A percentile compares a stretch with the other conserved stretches of the same genome.
Evolutionary conservation across 1,140 invertebrate genomes (phyloP).

Genomic region (Andricus grossulariae): DNA sequence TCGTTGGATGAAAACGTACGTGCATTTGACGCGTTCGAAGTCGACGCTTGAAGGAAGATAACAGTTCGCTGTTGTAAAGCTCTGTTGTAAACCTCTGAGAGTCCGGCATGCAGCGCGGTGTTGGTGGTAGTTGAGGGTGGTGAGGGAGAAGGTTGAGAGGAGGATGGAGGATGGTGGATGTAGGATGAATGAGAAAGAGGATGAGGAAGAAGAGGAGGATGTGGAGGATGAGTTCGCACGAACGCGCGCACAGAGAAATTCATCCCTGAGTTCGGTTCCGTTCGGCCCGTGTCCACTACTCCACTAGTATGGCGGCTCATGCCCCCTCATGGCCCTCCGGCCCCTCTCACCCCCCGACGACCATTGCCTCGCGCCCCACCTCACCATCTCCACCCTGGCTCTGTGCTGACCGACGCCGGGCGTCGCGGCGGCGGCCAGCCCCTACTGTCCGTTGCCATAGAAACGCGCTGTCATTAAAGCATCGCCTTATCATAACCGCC

Average conservation of each 20-base stretch:
- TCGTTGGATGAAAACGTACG: constrained; percentile 27
- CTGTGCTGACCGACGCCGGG: constrained; percentile 72
- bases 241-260: constrained; percentile 65
- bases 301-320: constrained; percentile 71
- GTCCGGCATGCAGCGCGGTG: constrained; percentile 25
- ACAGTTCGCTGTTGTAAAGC: constrained; percentile 24
- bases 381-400: constrained; percentile 47
- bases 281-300: constrained; percentile 71
- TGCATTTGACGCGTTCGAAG: constrained; percentile 23
- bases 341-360: constrained; percentile 37
- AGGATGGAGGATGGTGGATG: constrained; percentile 43
- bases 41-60: constrained; percentile 15
- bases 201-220: constrained; percentile 43
- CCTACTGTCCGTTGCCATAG: constrained; percentile 72
- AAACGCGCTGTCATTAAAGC: constrained; percentile 76
- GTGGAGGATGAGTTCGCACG: constrained; percentile 50
- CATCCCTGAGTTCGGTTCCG: constrained; percentile 67
- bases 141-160: constrained; percentile 42
- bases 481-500: constrained; percentile 76
- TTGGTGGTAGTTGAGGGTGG: constrained; percentile 25
- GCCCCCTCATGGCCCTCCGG: constrained; percentile 40
- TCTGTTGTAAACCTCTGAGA: constrained; percentile 25
- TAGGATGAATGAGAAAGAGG: constrained; percentile 45
- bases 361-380: constrained; percentile 35
- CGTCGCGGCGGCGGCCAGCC: constrained; percentile 72